Evolutionary conservation across 2,888 invertebrate genomes (phyloP).

Genomic region (Metacarcinus magister): DNA sequence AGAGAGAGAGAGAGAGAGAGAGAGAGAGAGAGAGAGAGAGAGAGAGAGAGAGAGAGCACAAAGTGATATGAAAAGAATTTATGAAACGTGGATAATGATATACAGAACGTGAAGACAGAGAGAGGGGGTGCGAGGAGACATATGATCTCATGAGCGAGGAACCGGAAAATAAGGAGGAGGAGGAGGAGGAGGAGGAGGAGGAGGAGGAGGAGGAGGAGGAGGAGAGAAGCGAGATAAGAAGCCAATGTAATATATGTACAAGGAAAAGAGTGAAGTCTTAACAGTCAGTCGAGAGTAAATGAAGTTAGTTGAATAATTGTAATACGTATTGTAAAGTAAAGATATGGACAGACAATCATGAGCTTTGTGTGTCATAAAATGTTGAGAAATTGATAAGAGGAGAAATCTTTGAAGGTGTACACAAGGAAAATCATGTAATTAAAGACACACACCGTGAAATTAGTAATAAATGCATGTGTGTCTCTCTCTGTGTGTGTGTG

Average conservation of each 20-base stretch:
- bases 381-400: not conserved
- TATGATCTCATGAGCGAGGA: conserved; percentile 4
- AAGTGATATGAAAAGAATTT: conserved; percentile 20
- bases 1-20: conserved; percentile 32
- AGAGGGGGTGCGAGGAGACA: conserved; percentile 18
- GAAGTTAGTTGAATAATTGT: not conserved
- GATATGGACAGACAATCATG: not conserved
- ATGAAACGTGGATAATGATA: conserved; percentile 51
- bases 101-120: conserved; percentile 42
- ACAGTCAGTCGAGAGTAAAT: not conserved
- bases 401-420: not conserved
- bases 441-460: not conserved
- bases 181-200: not conserved
- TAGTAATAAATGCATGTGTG: not conserved
- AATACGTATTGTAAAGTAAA: not conserved
- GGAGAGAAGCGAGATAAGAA: not conserved
- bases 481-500: no score
- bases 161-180: not conserved
- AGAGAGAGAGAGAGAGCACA: not conserved
- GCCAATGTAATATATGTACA: conserved; percentile 17
- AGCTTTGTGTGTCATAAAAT: not conserved
- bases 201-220: not conserved
- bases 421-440: not conserved
- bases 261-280: not conserved
- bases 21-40: conserved; percentile 53